Base-by-base conservation (phyloP, 2,888 invertebrate genomes). In the Catocala nupta region DNA sequence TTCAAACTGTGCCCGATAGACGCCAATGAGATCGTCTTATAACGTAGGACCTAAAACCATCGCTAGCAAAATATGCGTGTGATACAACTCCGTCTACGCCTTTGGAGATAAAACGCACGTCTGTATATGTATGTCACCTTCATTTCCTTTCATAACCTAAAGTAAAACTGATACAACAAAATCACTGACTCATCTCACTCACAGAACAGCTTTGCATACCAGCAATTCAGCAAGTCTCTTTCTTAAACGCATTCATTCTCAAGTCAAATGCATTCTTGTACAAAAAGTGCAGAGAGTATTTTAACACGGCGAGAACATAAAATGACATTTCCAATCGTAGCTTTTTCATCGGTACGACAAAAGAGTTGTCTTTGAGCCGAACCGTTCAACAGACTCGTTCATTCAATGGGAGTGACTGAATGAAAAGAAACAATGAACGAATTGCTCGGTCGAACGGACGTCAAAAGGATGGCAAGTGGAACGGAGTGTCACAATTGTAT, bases 331-430 rank as follows among this genome's bases (percentile, higher is more conserved):
- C 78, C 83, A 81, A 85, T 87, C 78, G 81, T 64, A 67, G 71
- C 74, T 78, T 80, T 82, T 82, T 82, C 79, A 80, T 81, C 70
- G 72, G 68, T 63, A 63, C 71, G 74, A 87, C 86, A 87, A 87
- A 87, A 81, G 84, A 81, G 83, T 85, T 83, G 86, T 85, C 85
- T 85, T 83, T 86, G 83, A 85, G 77, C 75, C 63, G 74, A 73
- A 65, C 70, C 76, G 78, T 78, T 85, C 82, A 83, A 85, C 82
- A 73, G 81, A 80, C 74, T 79, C 81, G 73, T 78, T 82, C 81
- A 77, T 77, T 83, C 78, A 73, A 72, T 78, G 60, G 65, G 74
- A 79, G 71, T 71, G 70, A 68, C 63, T 73, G 80, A 81, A 83
- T 85, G 81, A 81, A 85, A 82, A 77, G 82, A 83, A 81, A 85